Evolutionary conservation across 2,797 vertebrate species (phyloP).

Genomic region (Leptatherina wallacei): DNA sequence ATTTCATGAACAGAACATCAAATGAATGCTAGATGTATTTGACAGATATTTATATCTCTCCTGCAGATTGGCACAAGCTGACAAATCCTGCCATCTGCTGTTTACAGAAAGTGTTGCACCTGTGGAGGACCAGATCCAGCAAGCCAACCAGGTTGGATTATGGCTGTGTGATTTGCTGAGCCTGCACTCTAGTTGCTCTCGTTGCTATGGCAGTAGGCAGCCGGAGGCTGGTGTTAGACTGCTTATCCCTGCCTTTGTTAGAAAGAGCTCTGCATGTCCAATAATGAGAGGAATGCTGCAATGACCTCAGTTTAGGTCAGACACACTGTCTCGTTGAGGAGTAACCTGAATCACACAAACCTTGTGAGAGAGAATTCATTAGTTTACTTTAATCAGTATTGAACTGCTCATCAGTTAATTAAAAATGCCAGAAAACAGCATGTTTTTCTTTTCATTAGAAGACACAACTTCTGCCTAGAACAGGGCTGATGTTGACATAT

Average conservation of each 20-base stretch:
- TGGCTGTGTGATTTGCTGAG: constrained; percentile 54
- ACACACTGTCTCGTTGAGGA: constrained; percentile 25
- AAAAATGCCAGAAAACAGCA: background rate
- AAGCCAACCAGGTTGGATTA: constrained; percentile 37
- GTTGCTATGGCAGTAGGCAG: constrained; percentile 35
- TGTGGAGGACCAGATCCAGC: constrained; percentile 1
- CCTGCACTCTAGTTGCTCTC: constrained; percentile 58
- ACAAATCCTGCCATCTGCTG: constrained; percentile 61
- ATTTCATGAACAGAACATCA: background rate
- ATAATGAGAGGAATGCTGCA: constrained; percentile 57
- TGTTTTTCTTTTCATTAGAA: background rate
- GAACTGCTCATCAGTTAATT: background rate
- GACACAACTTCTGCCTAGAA: constrained; percentile 4
- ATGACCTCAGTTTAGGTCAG: constrained; percentile 40
- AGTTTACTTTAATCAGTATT: background rate
- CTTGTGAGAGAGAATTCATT: background rate
- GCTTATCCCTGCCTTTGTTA: constrained; percentile 71
- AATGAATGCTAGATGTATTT: background rate
- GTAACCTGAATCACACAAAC: constrained; percentile 22
- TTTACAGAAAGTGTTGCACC: constrained; percentile 25
- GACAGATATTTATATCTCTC: background rate
- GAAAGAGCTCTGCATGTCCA: constrained; percentile 34
- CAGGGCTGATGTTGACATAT: constrained; percentile 37
- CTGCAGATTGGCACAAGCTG: background rate
- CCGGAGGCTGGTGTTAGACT: constrained; percentile 45